Percentiles rank a stretch among this genome's conserved stretches.
These are phyloP conservation scores for Rhodinocichla rosea DNA, from an alignment of 2,113 vertebrate species.

Conservation along the genomic window DNA sequence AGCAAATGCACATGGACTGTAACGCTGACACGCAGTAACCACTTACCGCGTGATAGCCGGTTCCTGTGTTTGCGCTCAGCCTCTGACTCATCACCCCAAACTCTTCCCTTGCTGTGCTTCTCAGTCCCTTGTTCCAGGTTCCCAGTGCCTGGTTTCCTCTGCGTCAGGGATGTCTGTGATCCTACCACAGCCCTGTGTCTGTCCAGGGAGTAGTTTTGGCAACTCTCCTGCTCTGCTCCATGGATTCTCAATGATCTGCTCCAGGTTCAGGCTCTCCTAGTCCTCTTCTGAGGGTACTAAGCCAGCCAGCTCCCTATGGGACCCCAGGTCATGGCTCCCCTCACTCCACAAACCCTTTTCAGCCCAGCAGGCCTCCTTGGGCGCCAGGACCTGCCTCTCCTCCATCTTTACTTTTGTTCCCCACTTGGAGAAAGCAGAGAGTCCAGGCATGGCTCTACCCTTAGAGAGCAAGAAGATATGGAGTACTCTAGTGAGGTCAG, in stretches of 20 bases:
- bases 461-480: neutral
- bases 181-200: neutral
- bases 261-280: neutral
- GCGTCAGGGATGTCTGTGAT: neutral
- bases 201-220: neutral
- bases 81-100: constrained; percentile 41
- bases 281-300: neutral
- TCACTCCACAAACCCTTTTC: neutral
- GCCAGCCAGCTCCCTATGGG: neutral
- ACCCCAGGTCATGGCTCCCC: neutral
- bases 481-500: neutral
- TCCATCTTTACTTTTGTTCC: neutral
- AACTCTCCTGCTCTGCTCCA: neutral
- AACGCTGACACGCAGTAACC: neutral
- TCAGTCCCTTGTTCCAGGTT: constrained; percentile 26
- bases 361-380: neutral
- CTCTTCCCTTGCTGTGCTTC: constrained; percentile 9
- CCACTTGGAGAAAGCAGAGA: neutral
- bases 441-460: neutral
- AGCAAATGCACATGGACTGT: constrained; percentile 44
- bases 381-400: neutral
- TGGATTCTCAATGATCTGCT: neutral
- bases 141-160: constrained; percentile 2
- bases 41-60: neutral
- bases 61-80: neutral